Evolutionary conservation across 2,888 invertebrate species (phyloP).

Genomic region (Oxyteleia sp.): DNA sequence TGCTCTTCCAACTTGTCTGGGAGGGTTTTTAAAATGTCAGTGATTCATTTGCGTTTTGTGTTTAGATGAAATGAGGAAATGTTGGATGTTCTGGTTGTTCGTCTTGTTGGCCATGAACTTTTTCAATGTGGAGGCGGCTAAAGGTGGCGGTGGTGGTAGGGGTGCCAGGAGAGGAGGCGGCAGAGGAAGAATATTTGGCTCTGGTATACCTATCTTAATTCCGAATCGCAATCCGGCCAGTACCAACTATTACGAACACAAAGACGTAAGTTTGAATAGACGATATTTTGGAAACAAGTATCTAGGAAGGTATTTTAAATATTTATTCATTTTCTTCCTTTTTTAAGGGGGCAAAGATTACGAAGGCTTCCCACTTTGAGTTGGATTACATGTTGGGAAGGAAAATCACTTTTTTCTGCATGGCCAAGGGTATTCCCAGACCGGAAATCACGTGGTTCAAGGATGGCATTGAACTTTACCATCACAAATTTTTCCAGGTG

Average conservation of each 20-base stretch:
- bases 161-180: constrained; percentile 75
- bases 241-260: constrained; percentile 90
- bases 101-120: constrained; percentile 76
- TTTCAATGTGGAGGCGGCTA: constrained; percentile 71
- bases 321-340: constrained; percentile 66
- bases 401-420: constrained; percentile 93
- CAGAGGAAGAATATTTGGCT: constrained; percentile 88
- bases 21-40: background rate
- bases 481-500: constrained; percentile 91
- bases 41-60: constrained; percentile 11
- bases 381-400: constrained; percentile 92
- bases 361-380: constrained; percentile 92
- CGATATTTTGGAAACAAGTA: no score
- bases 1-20: background rate
- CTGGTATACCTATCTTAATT: constrained; percentile 89
- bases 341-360: constrained; percentile 91
- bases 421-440: constrained; percentile 91
- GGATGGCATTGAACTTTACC: constrained; percentile 92
- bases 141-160: constrained; percentile 72
- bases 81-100: constrained; percentile 76
- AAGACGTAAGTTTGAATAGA: constrained; percentile 90
- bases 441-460: constrained; percentile 94
- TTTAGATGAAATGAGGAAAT: constrained; percentile 77
- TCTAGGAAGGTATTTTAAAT: no score
- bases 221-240: constrained; percentile 89